Evolutionary conservation across 1,140 invertebrate species (phyloP).

Genomic region (Sinonovacula constricta): DNA sequence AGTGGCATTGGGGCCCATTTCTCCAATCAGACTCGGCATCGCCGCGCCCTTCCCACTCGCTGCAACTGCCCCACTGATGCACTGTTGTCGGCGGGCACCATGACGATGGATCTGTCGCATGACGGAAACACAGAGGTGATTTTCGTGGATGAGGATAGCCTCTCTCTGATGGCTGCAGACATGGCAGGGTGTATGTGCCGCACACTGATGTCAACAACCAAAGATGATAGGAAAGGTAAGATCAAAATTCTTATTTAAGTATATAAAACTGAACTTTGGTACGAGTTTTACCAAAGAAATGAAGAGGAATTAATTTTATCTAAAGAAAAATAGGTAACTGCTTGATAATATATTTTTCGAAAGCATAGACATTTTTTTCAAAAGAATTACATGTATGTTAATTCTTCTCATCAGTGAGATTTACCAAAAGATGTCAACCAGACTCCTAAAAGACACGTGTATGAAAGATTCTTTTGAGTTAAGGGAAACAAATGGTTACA

Average conservation of each 20-base stretch:
- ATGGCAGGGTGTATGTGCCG: conserved; percentile 85
- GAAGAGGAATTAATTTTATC: not conserved
- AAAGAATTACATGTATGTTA: too few species aligned
- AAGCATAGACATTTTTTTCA: too few species aligned
- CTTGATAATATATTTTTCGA: not conserved
- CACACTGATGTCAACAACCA: conserved; percentile 80
- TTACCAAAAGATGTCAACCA: not conserved
- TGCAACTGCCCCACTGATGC: conserved; percentile 75
- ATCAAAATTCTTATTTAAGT: too few species aligned
- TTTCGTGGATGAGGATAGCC: conserved; percentile 83
- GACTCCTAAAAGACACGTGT: too few species aligned
- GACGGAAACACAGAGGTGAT: conserved; percentile 82
- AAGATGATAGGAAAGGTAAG: conserved; percentile 41
- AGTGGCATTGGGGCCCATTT: conserved; percentile 53
- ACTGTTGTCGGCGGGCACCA: conserved; percentile 28
- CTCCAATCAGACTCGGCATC: conserved; percentile 64
- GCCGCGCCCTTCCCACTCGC: conserved; percentile 79
- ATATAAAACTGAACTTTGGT: too few species aligned
- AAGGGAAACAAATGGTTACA: too few species aligned
- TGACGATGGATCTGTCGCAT: conserved; percentile 82
- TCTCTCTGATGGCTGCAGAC: conserved; percentile 84
- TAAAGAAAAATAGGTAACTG: not conserved
- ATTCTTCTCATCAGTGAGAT: too few species aligned
- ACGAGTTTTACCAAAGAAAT: not conserved
- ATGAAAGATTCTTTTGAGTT: too few species aligned